Evolutionary conservation across 2,113 vertebrate genomes (phyloP), one percentile per base, ranked within the genome.

Genomic region (Accipiter cooperii): DNA sequence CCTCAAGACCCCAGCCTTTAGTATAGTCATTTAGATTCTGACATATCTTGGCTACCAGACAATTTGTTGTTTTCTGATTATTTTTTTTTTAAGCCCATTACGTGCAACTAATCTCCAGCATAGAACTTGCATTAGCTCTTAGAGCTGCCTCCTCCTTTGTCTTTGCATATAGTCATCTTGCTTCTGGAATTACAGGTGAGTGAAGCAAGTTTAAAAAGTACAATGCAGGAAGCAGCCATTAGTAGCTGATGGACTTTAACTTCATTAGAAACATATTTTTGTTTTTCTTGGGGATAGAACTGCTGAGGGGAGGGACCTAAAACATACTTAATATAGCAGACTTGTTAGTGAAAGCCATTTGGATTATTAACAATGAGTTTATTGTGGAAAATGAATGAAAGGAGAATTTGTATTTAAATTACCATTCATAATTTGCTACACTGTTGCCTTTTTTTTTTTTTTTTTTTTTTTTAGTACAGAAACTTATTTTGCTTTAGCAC

Each of bases 181-280:
- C 33, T 87, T 73, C 70, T 90, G 78, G 87, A 88, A 36, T 65
- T 85, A 26, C 31, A 83, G 90, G 95, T 97, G 78, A 90, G 95
- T 94, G 69, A 82, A 87, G 40, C 11, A 87, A 57, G 46, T 16
- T 74, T 69, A 3, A 63, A 49, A 64, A 63, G 9, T 79, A 28
- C 5, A 40, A 24, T 5, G 11, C 5, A 8, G 40, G 73, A 92
- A 76, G 44, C 36, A 46, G 40, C 28, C 8, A 5, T 36, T 29
- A 24, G 44, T 15, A 57, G 64, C 49, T 84, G 47, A 21, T 71
- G 25, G 49, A 17, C 51, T 65, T 88, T 9, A 79, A 18, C 49
- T 84, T 80, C 1, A 0, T 36, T 70, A 38, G 14, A 70, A 69
- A 29, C 0, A 1, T 13, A 4, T 6, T 25, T 87, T 58, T 75